Base-by-base conservation (phyloP, 1,140 invertebrate genomes). In the Zaprionus davidi region DNA sequence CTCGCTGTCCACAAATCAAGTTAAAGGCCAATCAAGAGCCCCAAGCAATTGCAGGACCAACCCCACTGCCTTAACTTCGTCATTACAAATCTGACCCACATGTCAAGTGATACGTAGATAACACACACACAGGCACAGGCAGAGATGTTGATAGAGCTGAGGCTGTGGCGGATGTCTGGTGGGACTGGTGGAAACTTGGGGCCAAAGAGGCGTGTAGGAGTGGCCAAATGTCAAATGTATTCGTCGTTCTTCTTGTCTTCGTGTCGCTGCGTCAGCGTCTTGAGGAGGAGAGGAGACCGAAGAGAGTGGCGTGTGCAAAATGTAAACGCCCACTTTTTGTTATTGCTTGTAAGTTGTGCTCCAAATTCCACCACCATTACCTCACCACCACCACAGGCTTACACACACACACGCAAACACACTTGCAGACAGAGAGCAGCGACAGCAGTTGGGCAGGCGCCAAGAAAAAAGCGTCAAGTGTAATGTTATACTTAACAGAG, bases 181-280 rank as follows among this genome's bases (percentile, higher is more conserved):
- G 20, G 46, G 46, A 51, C 13, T 31, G 24, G 28, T 46, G 36
- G 26, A 60, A 17, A 46, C 20, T 53, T 63, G 56, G 69, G 56
- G 66, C 59, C 65, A 53, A 58, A 67, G 71, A 34, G 31, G 31
- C 31, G 60, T 64, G 85, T 83, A 78, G 84, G 84, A 83, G 84
- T 87, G 84, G 84, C 84, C 78, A 88, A 88, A 59, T 81, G 84
- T 71, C 81, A 79, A 81, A 71, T 76, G 41, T 56, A 69, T 63
- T 12, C 51, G 59, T 58, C 60, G 46, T 58, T 51, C 28, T 70
- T 24, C 20, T 55, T 55, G 49, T 67, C 38, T 44, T 20, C 46
- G 28, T 55, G 38, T 63, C 15, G 49, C 66, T 55, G 64, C 69
- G 69, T 78, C 51, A 24, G 34, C 58, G 66, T 75, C 78, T 66